Evolutionary conservation across 2,888 invertebrate genomes (phyloP).

Genomic region (Megamerina dolium): DNA sequence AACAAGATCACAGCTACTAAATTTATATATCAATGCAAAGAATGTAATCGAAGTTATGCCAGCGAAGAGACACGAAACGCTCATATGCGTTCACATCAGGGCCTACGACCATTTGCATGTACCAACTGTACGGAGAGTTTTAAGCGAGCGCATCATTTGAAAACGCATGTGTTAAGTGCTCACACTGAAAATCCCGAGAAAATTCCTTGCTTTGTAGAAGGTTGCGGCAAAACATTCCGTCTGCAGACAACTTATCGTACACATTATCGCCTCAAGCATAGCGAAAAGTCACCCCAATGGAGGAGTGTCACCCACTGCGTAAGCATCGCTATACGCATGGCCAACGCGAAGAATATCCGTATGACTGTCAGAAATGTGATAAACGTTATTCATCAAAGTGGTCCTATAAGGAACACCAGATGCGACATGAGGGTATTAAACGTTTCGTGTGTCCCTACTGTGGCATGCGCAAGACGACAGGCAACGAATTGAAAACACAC

Average conservation of each 20-base stretch:
- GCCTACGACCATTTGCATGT: constrained; percentile 33
- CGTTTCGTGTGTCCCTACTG: constrained; percentile 27
- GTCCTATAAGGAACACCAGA: constrained; percentile 26
- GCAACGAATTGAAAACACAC: too few species aligned
- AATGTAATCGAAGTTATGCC: constrained; percentile 35
- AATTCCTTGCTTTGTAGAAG: too few species aligned
- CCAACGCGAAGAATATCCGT: constrained; percentile 24
- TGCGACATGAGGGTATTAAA: constrained; percentile 26
- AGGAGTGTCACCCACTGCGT: constrained; percentile 23
- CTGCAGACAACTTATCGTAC: too few species aligned
- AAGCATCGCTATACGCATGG: constrained; percentile 24
- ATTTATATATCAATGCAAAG: too few species aligned
- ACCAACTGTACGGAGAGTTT: constrained; percentile 32
- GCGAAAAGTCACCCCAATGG: constrained; percentile 6
- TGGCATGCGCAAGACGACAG: too few species aligned
- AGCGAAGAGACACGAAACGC: constrained; percentile 25
- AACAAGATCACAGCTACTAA: too few species aligned
- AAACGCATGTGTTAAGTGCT: too few species aligned
- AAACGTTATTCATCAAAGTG: constrained; percentile 25
- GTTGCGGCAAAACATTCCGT: too few species aligned
- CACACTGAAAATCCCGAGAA: too few species aligned
- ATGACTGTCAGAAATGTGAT: too few species aligned
- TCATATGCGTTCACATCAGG: constrained; percentile 34
- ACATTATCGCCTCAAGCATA: too few species aligned
- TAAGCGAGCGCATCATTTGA: too few species aligned